phyloP scores from a whole-genome alignment of 1,140 invertebrate species.

The Bombus balteatus region DNA sequence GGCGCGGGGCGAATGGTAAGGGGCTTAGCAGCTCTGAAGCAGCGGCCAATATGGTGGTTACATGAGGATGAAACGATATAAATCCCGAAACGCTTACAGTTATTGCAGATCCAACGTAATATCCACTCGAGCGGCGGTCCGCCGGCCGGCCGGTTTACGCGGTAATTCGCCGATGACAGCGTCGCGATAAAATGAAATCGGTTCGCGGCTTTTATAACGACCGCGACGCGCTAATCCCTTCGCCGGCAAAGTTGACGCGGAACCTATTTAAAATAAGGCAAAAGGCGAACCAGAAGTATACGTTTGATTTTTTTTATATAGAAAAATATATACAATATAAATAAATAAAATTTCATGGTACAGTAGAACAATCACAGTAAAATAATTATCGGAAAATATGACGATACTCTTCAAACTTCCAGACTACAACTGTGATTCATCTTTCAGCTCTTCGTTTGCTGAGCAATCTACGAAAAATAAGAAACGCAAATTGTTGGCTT shows the following conservation, averaged over 20 bases:
- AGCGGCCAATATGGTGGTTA: constrained; percentile 60
- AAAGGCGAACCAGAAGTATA: neutral
- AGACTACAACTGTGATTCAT: no score
- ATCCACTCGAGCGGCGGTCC: constrained; percentile 55
- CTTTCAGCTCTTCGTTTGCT: no score
- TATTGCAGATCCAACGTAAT: constrained; percentile 66
- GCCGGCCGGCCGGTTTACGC: constrained; percentile 52
- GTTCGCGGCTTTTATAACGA: constrained; percentile 58
- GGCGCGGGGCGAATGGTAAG: constrained; percentile 29
- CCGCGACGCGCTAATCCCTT: constrained; percentile 20
- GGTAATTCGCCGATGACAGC: constrained; percentile 69
- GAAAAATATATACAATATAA: neutral
- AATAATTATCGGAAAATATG: no score
- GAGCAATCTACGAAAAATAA: no score
- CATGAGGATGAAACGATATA: constrained; percentile 63
- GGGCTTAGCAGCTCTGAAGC: constrained; percentile 55
- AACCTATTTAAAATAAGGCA: neutral
- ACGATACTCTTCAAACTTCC: no score
- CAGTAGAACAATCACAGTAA: no score
- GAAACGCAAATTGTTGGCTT: neutral
- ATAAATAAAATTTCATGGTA: no score
- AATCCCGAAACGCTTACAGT: constrained; percentile 69
- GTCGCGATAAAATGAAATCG: constrained; percentile 66
- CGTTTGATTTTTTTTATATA: neutral
- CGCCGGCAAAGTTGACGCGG: neutral